phyloP scores from a whole-genome alignment of 2,888 invertebrate species.

The Phrixothrix hirtus region DNA sequence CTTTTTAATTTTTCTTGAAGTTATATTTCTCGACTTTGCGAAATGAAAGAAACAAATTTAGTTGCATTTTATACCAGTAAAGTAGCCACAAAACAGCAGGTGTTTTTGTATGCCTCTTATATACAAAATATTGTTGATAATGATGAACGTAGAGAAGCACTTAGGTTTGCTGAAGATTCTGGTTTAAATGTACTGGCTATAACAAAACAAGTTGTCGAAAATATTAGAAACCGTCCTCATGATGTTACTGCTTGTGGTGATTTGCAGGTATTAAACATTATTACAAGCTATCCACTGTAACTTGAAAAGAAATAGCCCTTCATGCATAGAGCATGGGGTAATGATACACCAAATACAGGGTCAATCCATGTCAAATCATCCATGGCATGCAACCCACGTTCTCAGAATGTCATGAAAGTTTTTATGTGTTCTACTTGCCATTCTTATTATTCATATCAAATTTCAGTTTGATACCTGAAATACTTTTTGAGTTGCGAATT shows the following conservation, averaged over 20 bases:
- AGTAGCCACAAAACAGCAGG: constrained; percentile 66
- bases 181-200: constrained; percentile 84
- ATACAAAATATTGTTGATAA: constrained; percentile 68
- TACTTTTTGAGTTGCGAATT: too few relatives aligned
- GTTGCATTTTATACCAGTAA: constrained; percentile 86
- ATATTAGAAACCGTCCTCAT: constrained; percentile 61
- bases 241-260: constrained; percentile 46
- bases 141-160: constrained; percentile 67
- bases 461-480: too few relatives aligned
- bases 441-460: too few relatives aligned
- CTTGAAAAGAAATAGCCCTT: not conserved
- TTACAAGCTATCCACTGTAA: not conserved
- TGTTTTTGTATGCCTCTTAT: constrained; percentile 68
- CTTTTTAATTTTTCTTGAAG: constrained; percentile 46
- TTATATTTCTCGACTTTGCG: constrained; percentile 72
- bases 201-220: constrained; percentile 83
- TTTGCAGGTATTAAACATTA: constrained; percentile 43
- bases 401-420: too few relatives aligned
- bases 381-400: too few relatives aligned
- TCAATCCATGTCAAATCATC: too few relatives aligned
- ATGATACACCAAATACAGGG: too few relatives aligned
- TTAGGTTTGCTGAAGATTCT: constrained; percentile 72
- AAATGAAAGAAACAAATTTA: constrained; percentile 73
- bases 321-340: not conserved
- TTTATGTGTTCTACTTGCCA: not conserved